Conservation (phyloP, 2,888 invertebrate species). For the Erannis defoliaria region DNA sequence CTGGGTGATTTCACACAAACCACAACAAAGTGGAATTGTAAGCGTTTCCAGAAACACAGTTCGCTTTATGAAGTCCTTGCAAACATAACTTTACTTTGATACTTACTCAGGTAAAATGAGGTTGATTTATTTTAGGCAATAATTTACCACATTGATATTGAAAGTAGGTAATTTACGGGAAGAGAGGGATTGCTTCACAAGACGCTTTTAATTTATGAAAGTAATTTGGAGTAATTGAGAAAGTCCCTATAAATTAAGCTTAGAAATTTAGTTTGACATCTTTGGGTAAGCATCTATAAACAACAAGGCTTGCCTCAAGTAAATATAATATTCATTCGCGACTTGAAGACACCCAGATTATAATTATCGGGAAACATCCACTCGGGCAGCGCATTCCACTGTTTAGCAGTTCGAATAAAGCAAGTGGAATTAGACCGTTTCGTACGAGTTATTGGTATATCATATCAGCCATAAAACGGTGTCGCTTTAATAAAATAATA, state of each 20-base stretch:
- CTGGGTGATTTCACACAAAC: no score
- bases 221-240: constrained; percentile 16
- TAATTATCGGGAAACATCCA: no score
- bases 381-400: no score
- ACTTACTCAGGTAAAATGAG: constrained; percentile 26
- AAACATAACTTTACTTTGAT: constrained; percentile 26
- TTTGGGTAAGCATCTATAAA: neutral
- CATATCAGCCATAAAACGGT: no score
- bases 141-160: constrained; percentile 43
- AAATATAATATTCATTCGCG: no score
- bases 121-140: constrained; percentile 42
- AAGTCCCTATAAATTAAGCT: constrained; percentile 19
- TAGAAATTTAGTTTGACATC: neutral
- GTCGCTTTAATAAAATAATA: no score
- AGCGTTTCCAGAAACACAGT: no score
- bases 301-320: neutral
- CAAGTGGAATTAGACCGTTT: no score
- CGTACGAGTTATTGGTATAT: no score
- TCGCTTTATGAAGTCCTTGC: constrained; percentile 24
- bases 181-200: constrained; percentile 26
- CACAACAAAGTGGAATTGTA: no score
- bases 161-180: constrained; percentile 36
- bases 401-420: no score
- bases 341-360: no score
- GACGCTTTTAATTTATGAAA: constrained; percentile 32